Conservation (phyloP, 2,113 vertebrate genomes). For the Siniperca knerii region DNA sequence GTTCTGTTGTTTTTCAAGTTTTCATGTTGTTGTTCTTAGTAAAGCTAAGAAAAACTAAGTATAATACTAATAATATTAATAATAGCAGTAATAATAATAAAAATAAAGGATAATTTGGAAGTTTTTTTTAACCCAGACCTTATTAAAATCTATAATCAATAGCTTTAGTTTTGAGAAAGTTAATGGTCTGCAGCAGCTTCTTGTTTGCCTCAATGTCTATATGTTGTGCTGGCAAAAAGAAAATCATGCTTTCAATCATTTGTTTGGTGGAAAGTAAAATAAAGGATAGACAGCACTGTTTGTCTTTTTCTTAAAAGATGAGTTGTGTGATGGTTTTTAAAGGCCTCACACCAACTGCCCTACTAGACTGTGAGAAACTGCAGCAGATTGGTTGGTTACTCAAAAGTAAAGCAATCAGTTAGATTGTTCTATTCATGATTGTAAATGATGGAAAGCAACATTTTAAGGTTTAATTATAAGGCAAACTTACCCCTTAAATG, state of each 20-base stretch:
- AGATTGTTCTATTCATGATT: background rate
- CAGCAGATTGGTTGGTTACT: background rate
- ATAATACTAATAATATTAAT: background rate
- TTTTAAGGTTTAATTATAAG: background rate
- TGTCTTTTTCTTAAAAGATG: no score
- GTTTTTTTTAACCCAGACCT: background rate
- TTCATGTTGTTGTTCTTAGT: background rate
- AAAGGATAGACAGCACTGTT: background rate
- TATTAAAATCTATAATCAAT: background rate
- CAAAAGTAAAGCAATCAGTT: background rate
- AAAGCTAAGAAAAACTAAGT: background rate
- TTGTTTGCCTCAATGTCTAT: background rate
- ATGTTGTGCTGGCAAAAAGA: no score
- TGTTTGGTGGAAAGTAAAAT: background rate
- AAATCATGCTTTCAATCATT: background rate
- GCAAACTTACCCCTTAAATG: background rate
- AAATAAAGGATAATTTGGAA: background rate
- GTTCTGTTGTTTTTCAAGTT: no score
- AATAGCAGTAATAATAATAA: background rate
- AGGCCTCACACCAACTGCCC: background rate
- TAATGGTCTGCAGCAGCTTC: no score
- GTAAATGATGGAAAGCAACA: background rate
- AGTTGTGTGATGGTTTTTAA: background rate
- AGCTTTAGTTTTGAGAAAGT: no score
- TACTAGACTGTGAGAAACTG: background rate